Evolutionary conservation across 2,797 vertebrate species (phyloP).

Genomic region (Agapornis canus): DNA sequence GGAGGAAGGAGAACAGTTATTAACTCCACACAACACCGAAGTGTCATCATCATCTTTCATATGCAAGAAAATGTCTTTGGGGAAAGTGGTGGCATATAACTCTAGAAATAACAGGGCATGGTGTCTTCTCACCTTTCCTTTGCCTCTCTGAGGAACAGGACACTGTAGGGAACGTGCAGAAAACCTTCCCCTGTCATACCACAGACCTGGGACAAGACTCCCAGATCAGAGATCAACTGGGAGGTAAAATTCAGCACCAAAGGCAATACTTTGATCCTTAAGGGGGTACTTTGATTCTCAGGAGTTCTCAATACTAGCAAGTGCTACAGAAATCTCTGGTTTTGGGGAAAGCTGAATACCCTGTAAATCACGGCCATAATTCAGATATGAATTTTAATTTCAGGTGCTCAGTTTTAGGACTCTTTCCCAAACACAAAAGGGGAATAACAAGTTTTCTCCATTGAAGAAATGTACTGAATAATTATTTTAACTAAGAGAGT

Average conservation of each 20-base stretch:
- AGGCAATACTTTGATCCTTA: neutral
- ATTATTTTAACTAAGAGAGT: neutral
- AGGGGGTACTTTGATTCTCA: neutral
- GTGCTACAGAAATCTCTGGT: neutral
- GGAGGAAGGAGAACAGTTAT: neutral
- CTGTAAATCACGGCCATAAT: neutral
- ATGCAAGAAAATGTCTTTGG: neutral
- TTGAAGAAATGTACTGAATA: neutral
- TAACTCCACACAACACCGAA: neutral
- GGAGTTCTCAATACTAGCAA: neutral
- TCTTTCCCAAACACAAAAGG: neutral
- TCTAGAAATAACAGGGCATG: neutral
- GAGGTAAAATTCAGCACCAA: neutral
- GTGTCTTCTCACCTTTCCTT: neutral
- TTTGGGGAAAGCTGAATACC: neutral
- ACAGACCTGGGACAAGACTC: neutral
- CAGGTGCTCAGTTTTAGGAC: neutral
- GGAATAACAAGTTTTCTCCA: neutral
- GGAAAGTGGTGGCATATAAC: neutral
- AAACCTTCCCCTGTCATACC: neutral
- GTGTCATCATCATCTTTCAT: neutral
- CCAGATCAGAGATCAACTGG: neutral
- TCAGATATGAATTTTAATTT: neutral
- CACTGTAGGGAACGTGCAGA: neutral
- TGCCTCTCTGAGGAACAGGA: neutral